A percentile compares a stretch with the other conserved stretches of the same genome.
Evolutionary conservation across 1,140 invertebrate genomes (phyloP).

Genomic region (Atta cephalotes): DNA sequence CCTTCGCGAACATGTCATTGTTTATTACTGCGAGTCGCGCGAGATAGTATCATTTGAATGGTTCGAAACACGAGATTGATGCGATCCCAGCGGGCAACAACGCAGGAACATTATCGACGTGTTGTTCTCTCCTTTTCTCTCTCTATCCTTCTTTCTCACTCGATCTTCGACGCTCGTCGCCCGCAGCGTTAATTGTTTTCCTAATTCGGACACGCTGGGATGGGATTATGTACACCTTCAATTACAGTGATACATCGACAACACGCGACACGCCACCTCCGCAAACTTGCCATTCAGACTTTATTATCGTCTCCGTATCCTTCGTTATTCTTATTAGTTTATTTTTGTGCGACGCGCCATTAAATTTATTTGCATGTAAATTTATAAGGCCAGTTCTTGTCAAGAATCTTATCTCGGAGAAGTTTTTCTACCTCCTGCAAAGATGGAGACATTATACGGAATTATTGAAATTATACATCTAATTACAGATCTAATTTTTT

Average conservation of each 20-base stretch:
- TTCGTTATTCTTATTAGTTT: conserved; percentile 21
- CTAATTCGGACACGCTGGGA: conserved; percentile 64
- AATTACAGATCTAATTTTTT: conserved; percentile 11
- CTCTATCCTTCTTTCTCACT: not conserved
- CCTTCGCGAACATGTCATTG: conserved; percentile 65
- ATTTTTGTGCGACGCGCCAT: conserved; percentile 26
- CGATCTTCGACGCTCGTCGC: conserved; percentile 13
- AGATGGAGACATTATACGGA: not conserved
- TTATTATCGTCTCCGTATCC: conserved; percentile 27
- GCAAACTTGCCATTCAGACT: conserved; percentile 4
- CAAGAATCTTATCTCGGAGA: not conserved
- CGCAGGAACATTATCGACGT: conserved; percentile 49
- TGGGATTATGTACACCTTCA: conserved; percentile 68
- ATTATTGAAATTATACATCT: conserved; percentile 24
- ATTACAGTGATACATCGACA: conserved; percentile 69
- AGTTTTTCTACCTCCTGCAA: not conserved
- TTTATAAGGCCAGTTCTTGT: conserved; percentile 29
- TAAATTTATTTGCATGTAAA: conserved; percentile 56
- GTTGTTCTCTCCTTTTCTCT: not conserved
- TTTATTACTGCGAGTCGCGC: conserved; percentile 66
- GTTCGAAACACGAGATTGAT: conserved; percentile 68
- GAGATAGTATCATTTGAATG: conserved; percentile 74
- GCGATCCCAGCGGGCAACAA: conserved; percentile 63
- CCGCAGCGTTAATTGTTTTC: conserved; percentile 71
- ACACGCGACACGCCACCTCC: conserved; percentile 59